A percentile compares a stretch with the other conserved stretches of the same genome.
Conservation (phyloP, 1,140 invertebrate genomes). For the Drosophila subobscura region DNA sequence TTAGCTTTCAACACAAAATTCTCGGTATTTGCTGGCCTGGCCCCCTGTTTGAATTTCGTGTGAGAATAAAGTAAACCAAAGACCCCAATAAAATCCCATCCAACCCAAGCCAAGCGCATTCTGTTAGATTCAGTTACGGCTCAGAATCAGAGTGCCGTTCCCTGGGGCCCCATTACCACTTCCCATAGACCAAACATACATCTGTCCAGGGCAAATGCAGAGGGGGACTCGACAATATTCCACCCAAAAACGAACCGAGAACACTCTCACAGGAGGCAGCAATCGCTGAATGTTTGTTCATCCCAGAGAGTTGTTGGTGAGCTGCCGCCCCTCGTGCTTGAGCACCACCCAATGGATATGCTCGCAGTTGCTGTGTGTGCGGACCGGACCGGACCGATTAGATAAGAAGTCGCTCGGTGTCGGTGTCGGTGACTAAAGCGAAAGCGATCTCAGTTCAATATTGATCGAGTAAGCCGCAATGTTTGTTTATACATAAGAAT, state of each 20-base stretch:
- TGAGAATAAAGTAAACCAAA: too few species aligned
- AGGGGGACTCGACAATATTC: neutral
- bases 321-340: too few species aligned
- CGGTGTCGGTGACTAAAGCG: slow-evolving; percentile 19
- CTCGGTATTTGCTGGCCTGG: too few species aligned
- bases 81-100: too few species aligned
- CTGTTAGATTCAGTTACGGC: slow-evolving; percentile 14
- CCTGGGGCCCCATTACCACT: slow-evolving; percentile 14
- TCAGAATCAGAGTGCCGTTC: neutral
- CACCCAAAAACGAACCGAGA: neutral
- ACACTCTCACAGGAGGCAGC: neutral
- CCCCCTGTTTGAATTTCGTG: too few species aligned
- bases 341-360: too few species aligned
- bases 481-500: slow-evolving; percentile 22
- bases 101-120: slow-evolving; percentile 13
- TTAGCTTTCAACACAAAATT: too few species aligned
- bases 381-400: neutral
- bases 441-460: slow-evolving; percentile 35
- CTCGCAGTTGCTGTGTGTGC: too few species aligned
- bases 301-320: too few species aligned
- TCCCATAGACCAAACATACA: slow-evolving; percentile 7
- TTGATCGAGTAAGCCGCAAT: slow-evolving; percentile 7
- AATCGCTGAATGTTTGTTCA: slow-evolving; percentile 49
- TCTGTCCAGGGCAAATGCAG: neutral
- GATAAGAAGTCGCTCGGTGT: slow-evolving; percentile 1